These are phyloP conservation scores for Hydriomena furcata DNA, from an alignment of 2,888 invertebrate species.

Conservation along the genomic window DNA sequence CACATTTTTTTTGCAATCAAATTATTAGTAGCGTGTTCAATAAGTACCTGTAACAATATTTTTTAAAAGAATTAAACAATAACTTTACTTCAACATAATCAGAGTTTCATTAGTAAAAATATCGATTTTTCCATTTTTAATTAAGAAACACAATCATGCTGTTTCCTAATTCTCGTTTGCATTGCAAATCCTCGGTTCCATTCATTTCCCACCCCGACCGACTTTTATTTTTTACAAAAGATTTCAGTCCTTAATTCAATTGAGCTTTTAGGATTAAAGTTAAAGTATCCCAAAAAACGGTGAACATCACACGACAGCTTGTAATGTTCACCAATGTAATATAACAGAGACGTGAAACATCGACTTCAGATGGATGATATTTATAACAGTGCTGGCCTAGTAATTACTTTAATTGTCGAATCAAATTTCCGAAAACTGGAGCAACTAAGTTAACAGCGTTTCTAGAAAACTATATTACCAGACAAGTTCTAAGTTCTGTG, in stretches of 20 bases:
- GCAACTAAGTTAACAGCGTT: no score
- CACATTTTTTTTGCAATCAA: no score
- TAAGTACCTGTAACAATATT: no score
- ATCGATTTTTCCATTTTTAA: constrained; percentile 29
- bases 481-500: neutral
- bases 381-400: no score
- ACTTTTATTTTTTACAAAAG: constrained; percentile 35
- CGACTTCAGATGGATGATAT: no score
- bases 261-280: constrained; percentile 7
- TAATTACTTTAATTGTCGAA: no score
- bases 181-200: constrained; percentile 57
- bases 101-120: constrained; percentile 1
- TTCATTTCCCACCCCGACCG: constrained; percentile 50
- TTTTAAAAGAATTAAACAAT: no score
- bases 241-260: constrained; percentile 22
- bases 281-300: neutral
- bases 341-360: no score
- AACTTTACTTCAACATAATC: neutral
- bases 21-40: no score
- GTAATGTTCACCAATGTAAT: no score
- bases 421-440: no score
- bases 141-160: constrained; percentile 45
- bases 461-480: neutral
- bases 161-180: constrained; percentile 54
- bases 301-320: neutral